These are phyloP conservation scores for Linnaemya tessellans DNA, from an alignment of 2,888 invertebrate genomes.

Conservation along the genomic window DNA sequence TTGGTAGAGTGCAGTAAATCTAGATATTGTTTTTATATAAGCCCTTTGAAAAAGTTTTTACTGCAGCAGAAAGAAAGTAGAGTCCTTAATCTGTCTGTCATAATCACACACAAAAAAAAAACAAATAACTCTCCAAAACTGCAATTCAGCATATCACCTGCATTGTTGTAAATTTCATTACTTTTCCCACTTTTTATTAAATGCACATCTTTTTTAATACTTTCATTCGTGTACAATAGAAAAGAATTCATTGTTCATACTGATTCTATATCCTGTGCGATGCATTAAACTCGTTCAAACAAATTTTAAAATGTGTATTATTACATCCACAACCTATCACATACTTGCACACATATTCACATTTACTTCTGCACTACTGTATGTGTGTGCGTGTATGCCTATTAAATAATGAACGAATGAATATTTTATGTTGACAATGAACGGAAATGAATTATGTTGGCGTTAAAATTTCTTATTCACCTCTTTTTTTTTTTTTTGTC, in stretches of 20 bases:
- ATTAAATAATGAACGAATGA: conserved; percentile 46
- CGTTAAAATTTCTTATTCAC: conserved; percentile 65
- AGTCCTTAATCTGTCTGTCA: background rate
- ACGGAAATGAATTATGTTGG: conserved; percentile 82
- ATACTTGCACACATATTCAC: background rate
- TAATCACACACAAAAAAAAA: too few relatives aligned
- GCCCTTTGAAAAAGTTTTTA: too few relatives aligned
- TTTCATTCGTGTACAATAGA: conserved; percentile 33
- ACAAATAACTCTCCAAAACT: background rate
- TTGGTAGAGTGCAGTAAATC: too few relatives aligned
- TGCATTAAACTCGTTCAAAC: background rate
- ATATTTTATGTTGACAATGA: conserved; percentile 80
- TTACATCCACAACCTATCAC: too few relatives aligned
- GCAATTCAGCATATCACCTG: conserved; percentile 78
- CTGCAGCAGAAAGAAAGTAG: background rate
- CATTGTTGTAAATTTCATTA: conserved; percentile 76
- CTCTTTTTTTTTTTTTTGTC: background rate
- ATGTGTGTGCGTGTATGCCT: background rate
- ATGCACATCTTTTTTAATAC: conserved; percentile 54
- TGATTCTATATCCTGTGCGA: conserved; percentile 12
- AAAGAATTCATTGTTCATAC: conserved; percentile 46
- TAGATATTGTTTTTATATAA: too few relatives aligned
- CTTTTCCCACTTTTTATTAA: conserved; percentile 58
- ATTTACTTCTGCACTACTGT: background rate
- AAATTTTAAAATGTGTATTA: conserved; percentile 10